A percentile compares a stretch with the other conserved stretches of the same genome.
Evolutionary conservation across 2,113 vertebrate species (phyloP).

Genomic region (Balaenoptera acutorostrata): DNA sequence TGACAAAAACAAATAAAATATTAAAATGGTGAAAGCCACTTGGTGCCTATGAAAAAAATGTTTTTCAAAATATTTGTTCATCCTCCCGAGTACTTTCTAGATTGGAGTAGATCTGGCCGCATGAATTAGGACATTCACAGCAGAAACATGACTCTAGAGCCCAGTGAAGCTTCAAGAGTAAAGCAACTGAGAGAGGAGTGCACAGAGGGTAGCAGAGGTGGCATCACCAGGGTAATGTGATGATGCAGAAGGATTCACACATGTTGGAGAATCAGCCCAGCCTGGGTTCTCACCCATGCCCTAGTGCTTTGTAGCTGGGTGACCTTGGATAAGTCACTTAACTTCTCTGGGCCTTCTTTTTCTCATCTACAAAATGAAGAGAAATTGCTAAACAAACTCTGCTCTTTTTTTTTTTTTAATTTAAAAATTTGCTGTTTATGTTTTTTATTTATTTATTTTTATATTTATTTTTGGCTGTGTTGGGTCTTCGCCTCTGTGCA

Average conservation of each 20-base stretch:
- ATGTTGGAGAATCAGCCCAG: too few relatives aligned
- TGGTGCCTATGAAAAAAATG: neutral
- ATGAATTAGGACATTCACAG: neutral
- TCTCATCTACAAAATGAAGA: neutral
- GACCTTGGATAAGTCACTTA: neutral
- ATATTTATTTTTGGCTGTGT: too few relatives aligned
- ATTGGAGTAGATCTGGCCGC: neutral
- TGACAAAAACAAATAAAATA: slow-evolving; percentile 15
- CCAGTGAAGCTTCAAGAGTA: neutral
- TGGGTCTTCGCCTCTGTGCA: too few relatives aligned
- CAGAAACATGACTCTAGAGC: neutral
- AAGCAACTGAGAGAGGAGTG: neutral
- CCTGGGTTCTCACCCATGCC: neutral
- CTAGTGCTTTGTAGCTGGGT: neutral
- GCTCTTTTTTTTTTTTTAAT: too few relatives aligned
- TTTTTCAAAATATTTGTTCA: neutral
- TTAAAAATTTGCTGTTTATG: too few relatives aligned
- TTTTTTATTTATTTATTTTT: too few relatives aligned
- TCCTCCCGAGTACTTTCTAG: neutral
- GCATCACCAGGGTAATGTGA: neutral
- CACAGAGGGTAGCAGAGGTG: neutral
- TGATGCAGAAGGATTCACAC: accelerated
- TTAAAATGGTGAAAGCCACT: neutral
- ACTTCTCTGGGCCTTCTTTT: neutral
- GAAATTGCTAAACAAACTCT: neutral